Percentiles rank a stretch among this genome's conserved stretches.
phyloP scores from a whole-genome alignment of 2,888 invertebrate species.

The Pseudoips prasinana region DNA sequence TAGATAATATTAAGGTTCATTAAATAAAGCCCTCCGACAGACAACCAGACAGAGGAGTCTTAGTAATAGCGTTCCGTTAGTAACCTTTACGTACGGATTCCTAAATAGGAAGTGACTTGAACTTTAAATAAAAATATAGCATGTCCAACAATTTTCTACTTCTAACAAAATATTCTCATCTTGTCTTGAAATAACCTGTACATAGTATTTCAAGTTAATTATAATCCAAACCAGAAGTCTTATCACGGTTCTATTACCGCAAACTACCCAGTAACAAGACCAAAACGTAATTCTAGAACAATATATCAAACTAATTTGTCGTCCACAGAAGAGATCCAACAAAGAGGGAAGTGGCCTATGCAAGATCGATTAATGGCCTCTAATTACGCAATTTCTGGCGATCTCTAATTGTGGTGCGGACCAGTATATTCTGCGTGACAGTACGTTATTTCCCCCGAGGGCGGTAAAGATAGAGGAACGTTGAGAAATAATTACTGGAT shows the following conservation, averaged over 20 bases:
- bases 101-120: too few relatives aligned
- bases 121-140: too few relatives aligned
- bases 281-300: constrained; percentile 21
- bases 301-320: constrained; percentile 36
- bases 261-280: constrained; percentile 18
- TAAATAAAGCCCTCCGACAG: too few relatives aligned
- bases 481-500: constrained; percentile 51
- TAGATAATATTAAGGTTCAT: too few relatives aligned
- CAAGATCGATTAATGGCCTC: constrained; percentile 75
- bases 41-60: too few relatives aligned
- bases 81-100: too few relatives aligned
- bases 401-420: constrained; percentile 77
- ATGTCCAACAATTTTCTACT: too few relatives aligned
- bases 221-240: constrained; percentile 2
- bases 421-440: constrained; percentile 79
- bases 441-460: constrained; percentile 78
- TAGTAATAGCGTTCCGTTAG: too few relatives aligned
- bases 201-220: too few relatives aligned
- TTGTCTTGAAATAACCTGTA: too few relatives aligned
- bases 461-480: constrained; percentile 77
- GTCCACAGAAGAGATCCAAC: constrained; percentile 30
- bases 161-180: too few relatives aligned
- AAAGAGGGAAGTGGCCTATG: constrained; percentile 55
- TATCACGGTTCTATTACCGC: constrained; percentile 7
- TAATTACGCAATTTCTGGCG: constrained; percentile 81